These are phyloP conservation scores for Pelagia noctiluca DNA, from an alignment of 30 jellyfish, hydroid and myxozoan species.

Conservation along the genomic window DNA sequence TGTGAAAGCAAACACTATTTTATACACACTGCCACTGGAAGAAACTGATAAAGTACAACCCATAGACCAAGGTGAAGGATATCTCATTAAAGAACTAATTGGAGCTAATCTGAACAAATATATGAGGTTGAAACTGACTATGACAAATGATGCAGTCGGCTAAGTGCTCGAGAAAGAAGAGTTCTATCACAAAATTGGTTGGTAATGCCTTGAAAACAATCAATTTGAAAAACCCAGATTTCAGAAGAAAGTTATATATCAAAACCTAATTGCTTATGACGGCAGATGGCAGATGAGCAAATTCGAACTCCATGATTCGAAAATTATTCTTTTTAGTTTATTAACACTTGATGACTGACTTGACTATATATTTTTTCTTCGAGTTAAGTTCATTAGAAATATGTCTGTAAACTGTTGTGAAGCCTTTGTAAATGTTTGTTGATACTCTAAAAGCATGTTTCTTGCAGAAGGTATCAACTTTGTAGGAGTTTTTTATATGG, in stretches of 20 bases:
- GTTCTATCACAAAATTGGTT: constrained; percentile 8
- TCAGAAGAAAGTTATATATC: constrained; percentile 36
- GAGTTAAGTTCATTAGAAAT: no score
- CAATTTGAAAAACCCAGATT: constrained; percentile 14
- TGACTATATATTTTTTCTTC: no score
- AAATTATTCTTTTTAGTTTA: constrained; percentile 21
- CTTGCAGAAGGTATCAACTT: no score
- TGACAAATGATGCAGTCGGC: constrained; percentile 26
- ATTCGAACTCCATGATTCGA: constrained; percentile 30
- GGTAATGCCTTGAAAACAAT: constrained; percentile 6
- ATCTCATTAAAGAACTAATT: constrained; percentile 15
- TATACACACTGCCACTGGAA: constrained; percentile 36
- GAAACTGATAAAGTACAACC: constrained; percentile 51
- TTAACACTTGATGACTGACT: no score
- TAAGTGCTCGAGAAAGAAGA: constrained; percentile 30
- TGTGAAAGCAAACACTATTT: constrained; percentile 27
- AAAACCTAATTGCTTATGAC: constrained; percentile 33
- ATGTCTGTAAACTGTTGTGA: no score
- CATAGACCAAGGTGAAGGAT: constrained; percentile 46
- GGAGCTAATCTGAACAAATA: constrained; percentile 37
- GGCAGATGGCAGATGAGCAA: constrained; percentile 19
- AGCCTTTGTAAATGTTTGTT: no score
- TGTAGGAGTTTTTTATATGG: no score
- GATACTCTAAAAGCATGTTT: no score
- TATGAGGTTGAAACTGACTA: constrained; percentile 8